phyloP scores from a whole-genome alignment of 2,888 invertebrate genomes.

The Hyles lineata region DNA sequence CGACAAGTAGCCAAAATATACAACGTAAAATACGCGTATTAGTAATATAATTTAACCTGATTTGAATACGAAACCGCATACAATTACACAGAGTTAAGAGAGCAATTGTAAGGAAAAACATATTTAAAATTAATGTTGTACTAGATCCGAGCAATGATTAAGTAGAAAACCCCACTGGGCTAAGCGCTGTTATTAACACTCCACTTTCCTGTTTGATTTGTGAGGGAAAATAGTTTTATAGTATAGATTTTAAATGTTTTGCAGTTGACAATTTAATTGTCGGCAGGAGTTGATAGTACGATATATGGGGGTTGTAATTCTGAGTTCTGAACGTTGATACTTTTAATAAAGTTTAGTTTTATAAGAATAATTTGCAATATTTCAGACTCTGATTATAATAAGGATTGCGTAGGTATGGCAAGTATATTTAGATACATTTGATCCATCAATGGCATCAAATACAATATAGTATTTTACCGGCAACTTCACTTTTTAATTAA shows the following conservation, averaged over 20 bases:
- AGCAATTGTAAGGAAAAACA: constrained; percentile 23
- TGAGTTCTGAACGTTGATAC: neutral
- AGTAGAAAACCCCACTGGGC: constrained; percentile 24
- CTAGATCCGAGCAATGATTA: constrained; percentile 19
- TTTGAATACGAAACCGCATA: neutral
- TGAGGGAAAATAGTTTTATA: constrained; percentile 20
- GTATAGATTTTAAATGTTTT: constrained; percentile 11
- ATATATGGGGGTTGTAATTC: neutral
- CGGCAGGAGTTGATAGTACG: constrained; percentile 13
- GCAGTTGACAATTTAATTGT: constrained; percentile 29
- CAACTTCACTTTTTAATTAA: no score
- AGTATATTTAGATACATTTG: no score
- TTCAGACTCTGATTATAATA: no score
- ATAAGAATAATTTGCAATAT: no score
- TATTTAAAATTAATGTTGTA: constrained; percentile 15
- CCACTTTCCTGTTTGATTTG: constrained; percentile 25
- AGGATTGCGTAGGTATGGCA: no score
- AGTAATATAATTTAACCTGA: constrained; percentile 5
- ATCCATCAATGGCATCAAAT: no score
- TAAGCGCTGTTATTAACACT: constrained; percentile 25
- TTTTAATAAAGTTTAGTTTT: neutral
- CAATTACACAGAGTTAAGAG: constrained; percentile 11
- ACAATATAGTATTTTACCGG: no score
- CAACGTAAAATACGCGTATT: neutral
- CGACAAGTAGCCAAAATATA: neutral